Evolutionary conservation across 1,140 invertebrate species (phyloP), one percentile per base, ranked within the genome.

Genomic region (Drosophila hydei): DNA sequence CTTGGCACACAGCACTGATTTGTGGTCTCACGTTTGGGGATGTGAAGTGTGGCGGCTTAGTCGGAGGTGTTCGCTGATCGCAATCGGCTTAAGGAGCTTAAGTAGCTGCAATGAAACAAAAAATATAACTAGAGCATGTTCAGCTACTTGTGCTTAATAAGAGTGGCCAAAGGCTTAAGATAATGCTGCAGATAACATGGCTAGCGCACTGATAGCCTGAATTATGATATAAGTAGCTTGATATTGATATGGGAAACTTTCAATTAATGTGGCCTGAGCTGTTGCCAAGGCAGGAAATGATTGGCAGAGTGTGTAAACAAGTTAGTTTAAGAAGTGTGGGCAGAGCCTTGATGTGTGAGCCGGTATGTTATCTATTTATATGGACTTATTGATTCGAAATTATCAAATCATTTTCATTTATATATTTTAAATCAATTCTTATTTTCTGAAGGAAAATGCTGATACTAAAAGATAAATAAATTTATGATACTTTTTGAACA

Each of bases 61-160:
- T 38, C 50, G 51, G 14, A 48, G 27, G 50, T 62, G 59, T 50
- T 16, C 33, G 47, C 36, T 51, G 47, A 62, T 62, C 42, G 33
- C 18, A 36, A 62, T 58, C 27, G 33, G 36, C 18, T 65, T 51
- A 50, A 58, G n/a, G n/a, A 18, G 43, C 21, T 51, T 14, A 3
- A 16, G 9, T 27, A 43, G 54, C 21, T 42, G 21, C 18, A 54
- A n/a, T n/a, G 30, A 33, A 33, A 33, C 12, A 6, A 2, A 3
- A 1, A 11, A 33, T 11, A 33, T 33, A 68, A 68, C 36, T 43
- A 12, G 64, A 65, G 62, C 62, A 33, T 48, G 52, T 21, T 21
- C 50, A 54, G 50, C 61, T 54, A 45, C 27, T 19, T 14, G 43
- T 21, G 33, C 25, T 23, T 64, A 47, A 54, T 55, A 64, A 25